A percentile compares a stretch with the other conserved stretches of the same genome.
Evolutionary conservation across 2,797 vertebrate species (phyloP).

Genomic region (Allobates femoralis): DNA sequence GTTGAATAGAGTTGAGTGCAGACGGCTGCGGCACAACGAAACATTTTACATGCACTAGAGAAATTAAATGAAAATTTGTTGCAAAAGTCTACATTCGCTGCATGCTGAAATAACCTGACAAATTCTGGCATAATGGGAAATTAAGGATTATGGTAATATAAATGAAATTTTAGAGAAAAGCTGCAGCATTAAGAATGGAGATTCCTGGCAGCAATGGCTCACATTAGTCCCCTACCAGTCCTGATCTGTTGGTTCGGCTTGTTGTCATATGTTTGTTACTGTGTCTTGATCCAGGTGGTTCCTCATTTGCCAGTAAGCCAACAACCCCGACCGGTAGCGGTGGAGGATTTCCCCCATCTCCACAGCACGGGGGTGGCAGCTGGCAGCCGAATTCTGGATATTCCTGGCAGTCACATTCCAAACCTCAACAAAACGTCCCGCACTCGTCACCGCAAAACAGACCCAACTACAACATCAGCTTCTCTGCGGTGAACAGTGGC

Average conservation of each 20-base stretch:
- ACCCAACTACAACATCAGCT: constrained; percentile 96
- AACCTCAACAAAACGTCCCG: constrained; percentile 77
- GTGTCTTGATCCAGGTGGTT: constrained; percentile 74
- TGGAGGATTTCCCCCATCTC: constrained; percentile 89
- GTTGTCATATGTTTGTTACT: not conserved
- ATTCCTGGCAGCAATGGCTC: too few relatives aligned
- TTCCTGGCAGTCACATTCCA: constrained; percentile 78
- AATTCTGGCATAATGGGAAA: too few relatives aligned
- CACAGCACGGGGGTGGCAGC: constrained; percentile 83
- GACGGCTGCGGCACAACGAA: too few relatives aligned
- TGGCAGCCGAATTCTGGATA: constrained; percentile 84
- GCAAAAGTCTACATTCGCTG: too few relatives aligned
- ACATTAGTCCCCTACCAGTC: not conserved
- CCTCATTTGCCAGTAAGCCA: constrained; percentile 95
- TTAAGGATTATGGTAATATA: too few relatives aligned
- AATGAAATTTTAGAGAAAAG: too few relatives aligned
- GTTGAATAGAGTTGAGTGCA: too few relatives aligned
- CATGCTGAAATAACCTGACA: too few relatives aligned
- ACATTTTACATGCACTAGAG: too few relatives aligned
- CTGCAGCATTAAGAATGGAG: too few relatives aligned
- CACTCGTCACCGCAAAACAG: constrained; percentile 93
- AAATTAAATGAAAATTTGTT: too few relatives aligned
- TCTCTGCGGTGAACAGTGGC: constrained; percentile 82
- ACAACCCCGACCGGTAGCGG: constrained; percentile 91
- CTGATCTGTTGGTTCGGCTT: not conserved